These are phyloP conservation scores for Asobara japonica DNA, from an alignment of 1,140 invertebrate genomes.

Conservation along the genomic window DNA sequence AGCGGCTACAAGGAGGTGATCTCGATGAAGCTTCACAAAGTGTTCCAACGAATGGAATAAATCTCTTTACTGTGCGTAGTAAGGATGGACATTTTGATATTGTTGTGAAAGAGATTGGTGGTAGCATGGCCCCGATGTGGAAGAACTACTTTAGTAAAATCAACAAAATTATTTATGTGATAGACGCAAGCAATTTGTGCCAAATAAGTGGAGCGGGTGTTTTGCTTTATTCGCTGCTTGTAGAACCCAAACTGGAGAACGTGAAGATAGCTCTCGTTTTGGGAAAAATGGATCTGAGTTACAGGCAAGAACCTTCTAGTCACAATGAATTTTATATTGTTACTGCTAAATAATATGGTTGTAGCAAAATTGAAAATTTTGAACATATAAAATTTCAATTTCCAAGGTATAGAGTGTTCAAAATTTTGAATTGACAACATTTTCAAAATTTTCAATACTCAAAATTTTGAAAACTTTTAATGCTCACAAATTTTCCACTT, in stretches of 20 bases:
- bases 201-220: slow-evolving; percentile 84
- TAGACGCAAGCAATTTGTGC: slow-evolving; percentile 82
- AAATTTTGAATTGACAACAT: too few relatives aligned
- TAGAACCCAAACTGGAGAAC: slow-evolving; percentile 73
- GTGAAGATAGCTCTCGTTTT: slow-evolving; percentile 78
- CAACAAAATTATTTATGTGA: slow-evolving; percentile 77
- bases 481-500: too few relatives aligned
- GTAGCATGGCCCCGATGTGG: slow-evolving; percentile 83
- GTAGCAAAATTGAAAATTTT: too few relatives aligned
- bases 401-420: too few relatives aligned
- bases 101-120: slow-evolving; percentile 76
- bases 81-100: slow-evolving; percentile 60
- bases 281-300: slow-evolving; percentile 84
- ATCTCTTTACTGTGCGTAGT: slow-evolving; percentile 74
- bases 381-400: too few relatives aligned
- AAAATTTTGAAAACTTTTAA: too few relatives aligned
- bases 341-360: too few relatives aligned
- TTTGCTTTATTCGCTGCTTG: slow-evolving; percentile 77
- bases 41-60: slow-evolving; percentile 81
- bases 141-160: slow-evolving; percentile 76
- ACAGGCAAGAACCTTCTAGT: too few relatives aligned
- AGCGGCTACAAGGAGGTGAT: slow-evolving; percentile 75
- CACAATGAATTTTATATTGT: too few relatives aligned
- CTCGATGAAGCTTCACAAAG: slow-evolving; percentile 79
- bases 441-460: too few relatives aligned